Evolutionary conservation across 1,140 invertebrate species (phyloP).

Genomic region (silkworm (Bombyx mori)): DNA sequence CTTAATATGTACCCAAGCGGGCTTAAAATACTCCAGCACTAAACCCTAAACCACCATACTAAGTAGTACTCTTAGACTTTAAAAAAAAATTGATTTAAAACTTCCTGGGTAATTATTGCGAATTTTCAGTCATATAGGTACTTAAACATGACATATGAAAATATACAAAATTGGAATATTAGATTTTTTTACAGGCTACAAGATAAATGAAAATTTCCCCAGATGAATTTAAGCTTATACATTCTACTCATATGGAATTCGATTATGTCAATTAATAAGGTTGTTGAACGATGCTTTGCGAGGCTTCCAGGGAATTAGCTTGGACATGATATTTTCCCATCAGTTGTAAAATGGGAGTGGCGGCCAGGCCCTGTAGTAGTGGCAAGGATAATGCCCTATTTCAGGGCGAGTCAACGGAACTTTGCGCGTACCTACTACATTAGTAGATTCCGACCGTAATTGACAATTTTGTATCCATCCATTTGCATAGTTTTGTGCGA

Average conservation of each 20-base stretch:
- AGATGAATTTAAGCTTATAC: not conserved
- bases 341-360: constrained; percentile 24
- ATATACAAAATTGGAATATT: no score
- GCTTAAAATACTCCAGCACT: no score
- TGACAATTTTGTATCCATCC: constrained; percentile 11
- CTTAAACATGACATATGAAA: no score
- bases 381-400: constrained; percentile 17
- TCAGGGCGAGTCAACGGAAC: constrained; percentile 16
- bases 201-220: no score
- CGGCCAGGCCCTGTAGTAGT: constrained; percentile 13
- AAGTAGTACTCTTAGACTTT: no score
- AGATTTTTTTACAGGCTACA: no score
- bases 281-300: constrained; percentile 15
- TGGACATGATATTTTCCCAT: constrained; percentile 24
- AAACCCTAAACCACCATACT: no score
- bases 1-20: no score
- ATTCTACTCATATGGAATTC: constrained; percentile 7
- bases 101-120: no score
- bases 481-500: constrained; percentile 11
- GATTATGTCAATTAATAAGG: constrained; percentile 5
- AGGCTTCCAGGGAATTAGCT: constrained; percentile 15
- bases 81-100: no score
- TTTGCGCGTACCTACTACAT: constrained; percentile 7
- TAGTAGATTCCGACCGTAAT: constrained; percentile 13
- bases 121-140: no score